Percentiles rank a stretch among this genome's conserved stretches.
phyloP scores from a whole-genome alignment of 2,113 vertebrate species.

The Hiodon alosoides region DNA sequence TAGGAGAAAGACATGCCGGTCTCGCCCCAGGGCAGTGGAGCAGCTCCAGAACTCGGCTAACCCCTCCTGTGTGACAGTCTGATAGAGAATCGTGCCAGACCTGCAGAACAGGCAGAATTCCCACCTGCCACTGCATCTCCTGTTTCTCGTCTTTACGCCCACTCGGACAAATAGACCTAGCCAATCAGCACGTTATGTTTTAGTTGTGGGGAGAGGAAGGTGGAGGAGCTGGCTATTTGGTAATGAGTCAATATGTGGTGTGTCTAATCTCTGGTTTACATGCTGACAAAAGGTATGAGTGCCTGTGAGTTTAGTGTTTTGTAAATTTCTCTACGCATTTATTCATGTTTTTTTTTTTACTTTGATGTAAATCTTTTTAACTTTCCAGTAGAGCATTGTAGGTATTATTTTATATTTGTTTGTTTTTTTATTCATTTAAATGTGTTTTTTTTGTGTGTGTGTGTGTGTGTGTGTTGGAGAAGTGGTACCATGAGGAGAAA shows the following conservation, averaged over 20 bases:
- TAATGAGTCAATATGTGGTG: too few species aligned
- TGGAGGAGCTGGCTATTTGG: not conserved
- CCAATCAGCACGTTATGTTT: not conserved
- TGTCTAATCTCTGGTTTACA: too few species aligned
- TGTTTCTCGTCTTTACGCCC: not conserved
- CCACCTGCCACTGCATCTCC: not conserved
- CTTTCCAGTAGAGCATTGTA: not conserved
- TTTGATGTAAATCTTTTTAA: not conserved
- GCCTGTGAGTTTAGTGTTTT: too few species aligned
- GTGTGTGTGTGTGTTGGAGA: not conserved
- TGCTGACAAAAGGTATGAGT: too few species aligned
- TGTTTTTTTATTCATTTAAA: too few species aligned
- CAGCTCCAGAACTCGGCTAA: not conserved
- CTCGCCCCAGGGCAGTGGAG: slow-evolving; percentile 40
- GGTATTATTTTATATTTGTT: not conserved
- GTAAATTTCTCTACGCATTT: too few species aligned
- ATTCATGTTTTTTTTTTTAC: not conserved
- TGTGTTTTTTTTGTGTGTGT: not conserved
- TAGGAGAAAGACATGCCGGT: slow-evolving; percentile 34
- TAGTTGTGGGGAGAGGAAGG: not conserved
- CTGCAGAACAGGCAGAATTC: not conserved
- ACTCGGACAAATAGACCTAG: not conserved
- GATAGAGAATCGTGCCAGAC: not conserved
- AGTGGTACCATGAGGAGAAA: not conserved
- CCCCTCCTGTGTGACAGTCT: not conserved